Evolutionary conservation across 1,140 invertebrate genomes (phyloP).

Genomic region (Drosophila nebulosa): DNA sequence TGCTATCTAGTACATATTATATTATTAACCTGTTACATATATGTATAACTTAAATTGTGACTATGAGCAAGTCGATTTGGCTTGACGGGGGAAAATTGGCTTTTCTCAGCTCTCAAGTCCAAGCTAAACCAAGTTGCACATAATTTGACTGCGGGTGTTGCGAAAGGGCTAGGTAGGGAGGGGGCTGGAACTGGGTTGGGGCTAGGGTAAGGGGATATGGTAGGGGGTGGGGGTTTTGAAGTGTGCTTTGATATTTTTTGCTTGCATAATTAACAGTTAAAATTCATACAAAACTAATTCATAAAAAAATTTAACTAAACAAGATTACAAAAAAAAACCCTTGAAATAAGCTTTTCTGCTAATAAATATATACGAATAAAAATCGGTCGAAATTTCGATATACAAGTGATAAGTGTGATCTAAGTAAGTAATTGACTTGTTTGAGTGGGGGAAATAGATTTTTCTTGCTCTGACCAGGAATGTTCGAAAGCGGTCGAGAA

Average conservation of each 20-base stretch:
- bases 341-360: slow-evolving; percentile 19
- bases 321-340: slow-evolving; percentile 36
- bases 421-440: slow-evolving; percentile 49
- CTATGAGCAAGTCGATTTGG: slow-evolving; percentile 78
- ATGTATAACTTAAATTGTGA: slow-evolving; percentile 59
- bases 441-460: slow-evolving; percentile 1
- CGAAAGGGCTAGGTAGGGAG: not conserved
- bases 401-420: slow-evolving; percentile 10
- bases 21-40: slow-evolving; percentile 22
- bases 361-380: slow-evolving; percentile 25
- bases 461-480: slow-evolving; percentile 17
- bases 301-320: slow-evolving; percentile 64
- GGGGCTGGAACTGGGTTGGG: not conserved
- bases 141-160: slow-evolving; percentile 59
- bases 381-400: not conserved
- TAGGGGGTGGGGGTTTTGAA: not conserved
- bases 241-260: not conserved
- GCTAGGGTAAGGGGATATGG: not conserved
- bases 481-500: not conserved
- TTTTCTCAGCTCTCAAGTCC: slow-evolving; percentile 1
- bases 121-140: slow-evolving; percentile 76
- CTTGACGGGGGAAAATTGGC: slow-evolving; percentile 27
- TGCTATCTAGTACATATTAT: not conserved
- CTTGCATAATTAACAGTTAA: slow-evolving; percentile 38
- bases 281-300: slow-evolving; percentile 65